Base-by-base conservation (phyloP, 2,888 invertebrate genomes). In the Agrotis puta region DNA sequence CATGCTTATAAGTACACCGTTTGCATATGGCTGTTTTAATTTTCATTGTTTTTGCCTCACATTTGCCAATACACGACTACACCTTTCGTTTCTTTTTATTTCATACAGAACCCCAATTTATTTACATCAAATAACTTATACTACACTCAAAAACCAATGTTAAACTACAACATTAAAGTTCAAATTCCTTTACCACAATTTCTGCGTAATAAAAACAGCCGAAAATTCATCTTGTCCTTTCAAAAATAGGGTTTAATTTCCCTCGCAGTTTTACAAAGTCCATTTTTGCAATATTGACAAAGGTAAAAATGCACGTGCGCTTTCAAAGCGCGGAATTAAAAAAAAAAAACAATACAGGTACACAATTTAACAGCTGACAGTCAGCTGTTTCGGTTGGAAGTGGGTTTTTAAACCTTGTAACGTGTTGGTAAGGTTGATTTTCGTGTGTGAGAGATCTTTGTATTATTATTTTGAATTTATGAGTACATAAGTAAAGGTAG, bases 361-460 rank as follows among this genome's bases (percentile, higher is more conserved):
- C 74, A 72, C 70, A 84, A 77, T 87, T 78, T 77, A 76, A 87
- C 92, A 92, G 91, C 91, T 91, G 92, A 91, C 85, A 72, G 82
- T 92, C 92, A 93, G 92, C 92, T 92, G 92, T 91, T 90, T 24
- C 14, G 2, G 1, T 0, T 22, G 1, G 0, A 27, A 11, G 39
- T 48, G 9, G n/a, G 14, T 68, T 47, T 73, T 59, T 77, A 7
- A 14, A 48, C 43, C 50, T 74, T 74, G 70, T 39, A 0, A 0
- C 0, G 0, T 11, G 1, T 0, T 0, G 0, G 0, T 70, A 70
- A 51, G 47, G 65, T 66, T 3, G n/a, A 54, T 24, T 62, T 47
- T 82, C 3, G 20, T 24, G n/a, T 64, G 63, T 0, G 1, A 24
- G 16, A 7, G 9, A 5, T 47, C 1, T 7, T 51, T 27, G 39